These are phyloP conservation scores for Grallaria varia DNA, from an alignment of 2,113 vertebrate genomes.

Conservation along the genomic window DNA sequence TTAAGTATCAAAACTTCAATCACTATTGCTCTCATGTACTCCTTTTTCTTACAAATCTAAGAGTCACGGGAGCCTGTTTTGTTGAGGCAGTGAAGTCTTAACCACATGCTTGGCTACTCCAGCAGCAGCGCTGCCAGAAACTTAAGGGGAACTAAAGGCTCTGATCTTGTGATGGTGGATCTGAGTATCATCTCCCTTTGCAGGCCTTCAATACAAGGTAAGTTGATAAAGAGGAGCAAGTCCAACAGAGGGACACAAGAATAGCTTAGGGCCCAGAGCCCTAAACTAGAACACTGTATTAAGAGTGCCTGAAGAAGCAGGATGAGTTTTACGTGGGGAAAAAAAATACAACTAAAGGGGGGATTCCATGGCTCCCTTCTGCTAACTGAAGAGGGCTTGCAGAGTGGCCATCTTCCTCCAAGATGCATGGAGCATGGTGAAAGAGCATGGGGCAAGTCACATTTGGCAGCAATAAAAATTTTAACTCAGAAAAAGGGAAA, in stretches of 20 bases:
- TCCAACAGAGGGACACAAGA: not conserved
- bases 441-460: not conserved
- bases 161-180: not conserved
- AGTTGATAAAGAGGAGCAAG: not conserved
- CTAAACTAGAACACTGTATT: not conserved
- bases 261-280: not conserved
- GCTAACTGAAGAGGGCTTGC: not conserved
- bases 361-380: not conserved
- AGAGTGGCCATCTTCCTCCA: not conserved
- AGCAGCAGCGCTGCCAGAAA: not conserved
- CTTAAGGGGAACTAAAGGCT: not conserved
- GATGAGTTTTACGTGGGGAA: not conserved
- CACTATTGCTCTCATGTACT: not conserved
- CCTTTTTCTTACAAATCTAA: not conserved
- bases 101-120: not conserved
- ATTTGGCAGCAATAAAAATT: not conserved
- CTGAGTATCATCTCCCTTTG: not conserved
- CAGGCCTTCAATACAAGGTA: not conserved
- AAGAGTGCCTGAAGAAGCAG: not conserved
- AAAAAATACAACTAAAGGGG: not conserved
- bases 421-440: rapidly evolving
- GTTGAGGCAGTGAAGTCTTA: not conserved
- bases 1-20: not conserved
- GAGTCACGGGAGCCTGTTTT: not conserved
- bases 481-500: not conserved